phyloP scores from a whole-genome alignment of 2,797 vertebrate genomes.

The Eurystomus glaucurus region DNA sequence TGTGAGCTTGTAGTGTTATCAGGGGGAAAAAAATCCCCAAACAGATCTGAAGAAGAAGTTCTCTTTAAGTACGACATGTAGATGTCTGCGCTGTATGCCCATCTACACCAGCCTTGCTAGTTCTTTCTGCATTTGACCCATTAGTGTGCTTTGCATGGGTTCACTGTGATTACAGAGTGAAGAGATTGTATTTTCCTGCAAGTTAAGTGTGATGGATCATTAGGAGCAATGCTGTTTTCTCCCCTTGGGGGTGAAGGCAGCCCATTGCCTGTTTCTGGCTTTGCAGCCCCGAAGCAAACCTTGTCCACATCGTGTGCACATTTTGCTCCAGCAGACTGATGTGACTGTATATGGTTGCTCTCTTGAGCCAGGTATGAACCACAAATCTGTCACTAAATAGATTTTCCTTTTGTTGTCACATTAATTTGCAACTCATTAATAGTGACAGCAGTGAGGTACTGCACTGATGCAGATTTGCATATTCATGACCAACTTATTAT shows the following conservation, averaged over 20 bases:
- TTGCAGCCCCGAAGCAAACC: background rate
- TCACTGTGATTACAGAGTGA: background rate
- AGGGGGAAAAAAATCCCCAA: background rate
- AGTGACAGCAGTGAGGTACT: slow-evolving; percentile 86
- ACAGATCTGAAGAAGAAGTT: background rate
- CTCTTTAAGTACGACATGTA: background rate
- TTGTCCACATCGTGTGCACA: background rate
- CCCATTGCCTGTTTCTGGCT: fast-evolving
- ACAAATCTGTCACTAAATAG: slow-evolving; percentile 83
- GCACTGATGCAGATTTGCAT: slow-evolving; percentile 84
- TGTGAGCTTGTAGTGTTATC: background rate
- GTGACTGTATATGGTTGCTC: slow-evolving; percentile 1
- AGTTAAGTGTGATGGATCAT: slow-evolving; percentile 35
- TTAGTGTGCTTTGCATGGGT: slow-evolving; percentile 7
- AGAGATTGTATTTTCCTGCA: slow-evolving; percentile 27
- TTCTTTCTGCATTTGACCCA: background rate
- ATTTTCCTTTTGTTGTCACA: slow-evolving; percentile 87
- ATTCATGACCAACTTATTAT: slow-evolving; percentile 87
- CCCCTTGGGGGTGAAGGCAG: background rate
- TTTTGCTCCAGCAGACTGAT: slow-evolving; percentile 18
- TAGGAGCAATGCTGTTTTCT: slow-evolving; percentile 27
- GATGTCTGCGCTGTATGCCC: background rate
- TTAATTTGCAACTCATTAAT: slow-evolving; percentile 89
- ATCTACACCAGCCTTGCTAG: background rate
- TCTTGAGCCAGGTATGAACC: slow-evolving; percentile 82